These are phyloP conservation scores for Meloidogyne floridensis DNA, from an alignment of 1,140 invertebrate species.

Conservation along the genomic window DNA sequence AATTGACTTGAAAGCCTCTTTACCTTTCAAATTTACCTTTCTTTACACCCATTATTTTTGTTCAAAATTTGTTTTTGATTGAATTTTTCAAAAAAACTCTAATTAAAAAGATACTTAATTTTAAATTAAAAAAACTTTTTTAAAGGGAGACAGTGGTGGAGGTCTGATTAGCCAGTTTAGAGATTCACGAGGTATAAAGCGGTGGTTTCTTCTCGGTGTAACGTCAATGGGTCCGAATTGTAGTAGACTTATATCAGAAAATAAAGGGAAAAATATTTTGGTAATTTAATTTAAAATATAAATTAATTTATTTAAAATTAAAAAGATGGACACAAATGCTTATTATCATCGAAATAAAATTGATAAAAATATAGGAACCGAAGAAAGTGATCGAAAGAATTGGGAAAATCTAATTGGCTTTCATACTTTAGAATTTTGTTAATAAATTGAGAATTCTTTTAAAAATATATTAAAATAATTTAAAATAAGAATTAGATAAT, in stretches of 20 bases:
- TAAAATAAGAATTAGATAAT: no score
- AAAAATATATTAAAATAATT: not conserved
- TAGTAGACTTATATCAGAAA: not conserved
- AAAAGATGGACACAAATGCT: not conserved
- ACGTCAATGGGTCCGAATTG: constrained; percentile 10
- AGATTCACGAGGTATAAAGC: constrained; percentile 4
- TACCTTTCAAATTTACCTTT: no score
- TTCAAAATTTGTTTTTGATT: no score
- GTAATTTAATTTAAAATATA: not conserved
- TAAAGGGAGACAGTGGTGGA: constrained; percentile 27
- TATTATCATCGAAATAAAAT: not conserved
- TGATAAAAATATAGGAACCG: not conserved
- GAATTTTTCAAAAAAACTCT: no score
- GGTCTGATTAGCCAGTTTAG: constrained; percentile 16
- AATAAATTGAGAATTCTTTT: not conserved
- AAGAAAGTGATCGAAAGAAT: not conserved
- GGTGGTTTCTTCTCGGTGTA: constrained; percentile 19
- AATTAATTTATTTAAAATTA: not conserved
- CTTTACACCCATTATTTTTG: no score
- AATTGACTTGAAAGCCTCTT: no score
- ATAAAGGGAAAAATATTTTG: not conserved
- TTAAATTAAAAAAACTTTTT: not conserved
- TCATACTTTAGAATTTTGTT: constrained; percentile 15
- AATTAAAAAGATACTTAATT: not conserved
- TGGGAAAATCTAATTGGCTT: not conserved